phyloP scores from a whole-genome alignment of 2,113 vertebrate genomes.

The Mellivora capensis region DNA sequence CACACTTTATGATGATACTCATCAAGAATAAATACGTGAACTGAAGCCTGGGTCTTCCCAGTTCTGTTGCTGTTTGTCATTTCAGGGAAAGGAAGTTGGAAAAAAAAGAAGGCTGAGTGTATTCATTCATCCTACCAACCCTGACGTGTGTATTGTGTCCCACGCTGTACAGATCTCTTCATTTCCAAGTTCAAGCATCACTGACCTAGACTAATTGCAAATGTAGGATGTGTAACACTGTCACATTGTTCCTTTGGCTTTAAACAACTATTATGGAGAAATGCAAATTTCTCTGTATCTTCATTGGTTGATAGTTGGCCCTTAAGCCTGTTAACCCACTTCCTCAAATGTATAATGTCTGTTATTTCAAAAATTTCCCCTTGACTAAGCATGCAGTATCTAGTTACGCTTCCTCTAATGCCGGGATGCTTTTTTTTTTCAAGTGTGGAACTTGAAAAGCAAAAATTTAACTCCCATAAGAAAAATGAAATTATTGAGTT shows the following conservation, averaged over 20 bases:
- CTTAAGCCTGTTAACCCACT: background rate
- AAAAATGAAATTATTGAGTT: background rate
- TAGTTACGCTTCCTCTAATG: slow-evolving; percentile 67
- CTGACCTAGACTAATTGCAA: background rate
- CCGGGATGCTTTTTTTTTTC: slow-evolving; percentile 24
- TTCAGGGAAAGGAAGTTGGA: slow-evolving; percentile 17
- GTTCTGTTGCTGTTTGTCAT: background rate
- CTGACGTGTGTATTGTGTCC: accelerated
- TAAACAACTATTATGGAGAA: background rate
- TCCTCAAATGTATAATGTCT: background rate
- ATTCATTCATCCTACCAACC: accelerated
- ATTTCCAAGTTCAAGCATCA: accelerated
- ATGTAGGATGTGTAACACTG: background rate
- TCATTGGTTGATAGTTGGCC: accelerated
- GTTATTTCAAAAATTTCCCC: slow-evolving; percentile 35
- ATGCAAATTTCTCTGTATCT: background rate
- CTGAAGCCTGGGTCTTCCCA: background rate
- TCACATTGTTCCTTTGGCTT: background rate
- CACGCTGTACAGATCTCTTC: accelerated
- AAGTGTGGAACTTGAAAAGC: slow-evolving; percentile 14
- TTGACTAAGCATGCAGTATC: background rate
- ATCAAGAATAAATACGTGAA: background rate
- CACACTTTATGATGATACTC: background rate
- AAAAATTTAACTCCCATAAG: background rate
- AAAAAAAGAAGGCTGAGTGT: background rate